Base-by-base conservation (phyloP, 2,888 invertebrate genomes). In the Sarcophaga caerulescens region DNA sequence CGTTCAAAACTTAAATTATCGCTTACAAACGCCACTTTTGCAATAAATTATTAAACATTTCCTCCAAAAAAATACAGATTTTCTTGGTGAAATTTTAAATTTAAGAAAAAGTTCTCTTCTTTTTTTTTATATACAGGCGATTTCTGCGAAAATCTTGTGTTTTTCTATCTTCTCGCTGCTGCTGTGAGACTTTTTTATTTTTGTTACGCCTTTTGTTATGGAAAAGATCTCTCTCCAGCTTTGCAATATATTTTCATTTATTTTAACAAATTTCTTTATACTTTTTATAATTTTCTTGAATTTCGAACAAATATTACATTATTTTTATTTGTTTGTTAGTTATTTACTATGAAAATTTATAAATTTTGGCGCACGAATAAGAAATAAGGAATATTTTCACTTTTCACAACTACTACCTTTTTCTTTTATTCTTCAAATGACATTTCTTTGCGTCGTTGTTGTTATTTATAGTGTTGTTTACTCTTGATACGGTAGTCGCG, bases 11-110 rank as follows among this genome's bases (percentile, higher is more conserved):
- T 92, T 88, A 90, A 89, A 89, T 92, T 91, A 91, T 92, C 92
- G 90, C 91, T 92, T 90, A 91, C 90, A 92, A 92, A 92, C 92
- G 92, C 92, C 92, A 92, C 92, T 92, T 91, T 92, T 92, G 90
- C 91, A 90, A 89, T 89, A 87, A 89, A 88, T 88, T 89, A 76
- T 90, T 90, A 88, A 89, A 88, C 90, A 90, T 90, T 89, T 89
- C 90, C 89, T 84, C 88, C 88, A 88, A 88, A 87, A 88, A 90
- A 89, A 69, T 77, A 82, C 21, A 5, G 76, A 74, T 80, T 87
- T 84, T 83, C 77, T 83, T 83, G 85, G 82, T 85, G 85, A 83
- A 84, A 87, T 82, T 83, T 76, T 59, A 68, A 81, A 81, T 25
- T 74, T 69, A 44, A 78, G 3, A 74, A 52, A 14, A 47, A 65